Percentiles rank a stretch among this genome's conserved stretches.
Evolutionary conservation across 92 coral and sea anemone species (phyloP).

Genomic region (Phymanthus crucifer): DNA sequence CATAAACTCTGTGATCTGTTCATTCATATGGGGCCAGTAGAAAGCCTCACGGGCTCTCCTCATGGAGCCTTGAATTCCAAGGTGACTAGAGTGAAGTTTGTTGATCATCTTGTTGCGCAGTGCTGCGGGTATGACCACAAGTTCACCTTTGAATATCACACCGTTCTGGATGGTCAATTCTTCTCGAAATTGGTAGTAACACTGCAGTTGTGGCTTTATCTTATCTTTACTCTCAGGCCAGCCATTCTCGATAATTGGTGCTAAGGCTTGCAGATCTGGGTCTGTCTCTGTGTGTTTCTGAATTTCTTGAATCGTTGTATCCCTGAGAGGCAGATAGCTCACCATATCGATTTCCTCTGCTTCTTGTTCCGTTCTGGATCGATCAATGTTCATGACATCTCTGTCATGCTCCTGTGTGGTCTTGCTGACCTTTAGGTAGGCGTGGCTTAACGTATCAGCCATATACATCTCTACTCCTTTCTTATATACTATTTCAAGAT

Average conservation of each 20-base stretch:
- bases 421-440: not conserved
- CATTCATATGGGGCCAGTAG: too few species aligned
- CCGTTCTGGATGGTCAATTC: constrained; percentile 32
- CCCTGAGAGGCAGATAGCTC: constrained; percentile 17
- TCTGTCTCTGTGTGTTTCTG: constrained; percentile 25
- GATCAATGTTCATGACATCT: not conserved
- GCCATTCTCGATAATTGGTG: constrained; percentile 13
- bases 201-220: constrained; percentile 5
- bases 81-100: not conserved
- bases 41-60: too few species aligned
- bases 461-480: not conserved
- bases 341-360: constrained; percentile 34
- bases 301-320: constrained; percentile 3
- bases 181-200: constrained; percentile 19
- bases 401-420: not conserved
- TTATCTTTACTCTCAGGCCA: constrained; percentile 27
- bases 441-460: not conserved
- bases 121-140: constrained; percentile 1
- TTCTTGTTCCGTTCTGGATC: constrained; percentile 4
- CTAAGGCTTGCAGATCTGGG: constrained; percentile 28
- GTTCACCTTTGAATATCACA: constrained; percentile 24
- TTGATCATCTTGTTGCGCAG: not conserved
- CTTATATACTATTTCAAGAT: constrained; percentile 10
- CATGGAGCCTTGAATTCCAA: not conserved
- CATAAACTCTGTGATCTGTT: constrained; percentile 22